Conservation (phyloP, 2,888 invertebrate genomes). For the Drosophila kanekoi region DNA sequence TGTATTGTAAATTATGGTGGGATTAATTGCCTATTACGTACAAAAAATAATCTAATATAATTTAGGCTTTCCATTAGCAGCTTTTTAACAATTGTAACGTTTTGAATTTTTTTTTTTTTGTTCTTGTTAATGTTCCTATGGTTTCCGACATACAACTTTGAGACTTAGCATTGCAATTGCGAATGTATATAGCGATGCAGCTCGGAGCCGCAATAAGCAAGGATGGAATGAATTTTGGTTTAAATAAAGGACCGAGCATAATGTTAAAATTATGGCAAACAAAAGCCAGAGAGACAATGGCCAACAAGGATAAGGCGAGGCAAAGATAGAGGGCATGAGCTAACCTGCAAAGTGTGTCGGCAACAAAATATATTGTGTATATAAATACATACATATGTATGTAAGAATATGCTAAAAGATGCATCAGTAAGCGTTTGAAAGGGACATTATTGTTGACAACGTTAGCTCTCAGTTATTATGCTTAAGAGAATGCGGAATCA, state of each 20-base stretch:
- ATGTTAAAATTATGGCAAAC: slow-evolving; percentile 58
- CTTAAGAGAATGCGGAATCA: slow-evolving; percentile 42
- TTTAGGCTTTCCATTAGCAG: slow-evolving; percentile 40
- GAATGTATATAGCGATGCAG: slow-evolving; percentile 45
- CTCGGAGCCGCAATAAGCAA: slow-evolving; percentile 13
- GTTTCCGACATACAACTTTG: slow-evolving; percentile 26
- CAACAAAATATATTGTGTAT: slow-evolving; percentile 36
- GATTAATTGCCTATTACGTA: slow-evolving; percentile 80
- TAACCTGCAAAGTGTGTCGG: slow-evolving; percentile 39
- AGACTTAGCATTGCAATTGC: slow-evolving; percentile 49
- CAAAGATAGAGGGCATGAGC: slow-evolving; percentile 16
- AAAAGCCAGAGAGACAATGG: slow-evolving; percentile 43
- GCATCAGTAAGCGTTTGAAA: slow-evolving; percentile 54
- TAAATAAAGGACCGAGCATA: slow-evolving; percentile 47
- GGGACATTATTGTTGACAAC: slow-evolving; percentile 18
- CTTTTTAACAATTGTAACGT: slow-evolving; percentile 18
- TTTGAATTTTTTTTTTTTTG: neutral
- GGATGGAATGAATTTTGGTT: slow-evolving; percentile 26
- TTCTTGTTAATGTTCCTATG: slow-evolving; percentile 13
- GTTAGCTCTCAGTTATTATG: slow-evolving; percentile 23
- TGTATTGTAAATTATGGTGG: slow-evolving; percentile 85
- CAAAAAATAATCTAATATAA: slow-evolving; percentile 44
- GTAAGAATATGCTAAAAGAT: slow-evolving; percentile 66
- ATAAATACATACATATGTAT: slow-evolving; percentile 5
- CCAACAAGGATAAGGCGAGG: slow-evolving; percentile 22